These are phyloP conservation scores for Drymodes brunneopygia DNA, from an alignment of 2,113 vertebrate species.

Conservation along the genomic window DNA sequence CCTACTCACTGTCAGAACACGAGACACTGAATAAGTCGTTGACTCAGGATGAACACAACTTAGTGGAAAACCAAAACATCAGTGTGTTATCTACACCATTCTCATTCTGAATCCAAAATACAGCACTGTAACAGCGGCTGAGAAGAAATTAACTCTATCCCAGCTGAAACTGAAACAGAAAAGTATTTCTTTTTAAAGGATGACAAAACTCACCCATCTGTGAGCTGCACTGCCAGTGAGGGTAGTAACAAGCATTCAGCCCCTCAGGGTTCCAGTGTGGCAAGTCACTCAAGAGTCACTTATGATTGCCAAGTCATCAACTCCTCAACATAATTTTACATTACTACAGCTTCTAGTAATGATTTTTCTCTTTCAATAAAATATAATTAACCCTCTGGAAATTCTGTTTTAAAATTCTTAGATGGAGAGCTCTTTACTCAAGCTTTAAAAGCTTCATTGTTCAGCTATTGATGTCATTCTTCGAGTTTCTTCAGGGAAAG, in stretches of 20 bases:
- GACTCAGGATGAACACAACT: neutral
- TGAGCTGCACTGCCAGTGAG: rapidly evolving
- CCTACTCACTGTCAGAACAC: neutral
- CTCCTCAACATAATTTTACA: neutral
- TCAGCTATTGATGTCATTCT: neutral
- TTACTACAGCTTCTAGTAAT: neutral
- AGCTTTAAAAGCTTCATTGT: neutral
- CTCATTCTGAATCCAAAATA: neutral
- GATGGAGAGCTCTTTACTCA: neutral
- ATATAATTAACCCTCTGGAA: neutral
- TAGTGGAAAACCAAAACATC: neutral
- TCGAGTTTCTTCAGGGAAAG: neutral
- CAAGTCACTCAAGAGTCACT: neutral
- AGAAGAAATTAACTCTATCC: neutral
- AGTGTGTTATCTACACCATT: neutral
- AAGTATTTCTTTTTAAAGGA: neutral
- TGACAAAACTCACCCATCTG: neutral
- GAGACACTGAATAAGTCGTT: no score
- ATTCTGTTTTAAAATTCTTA: neutral
- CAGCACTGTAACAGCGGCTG: neutral
- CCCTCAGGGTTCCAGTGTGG: neutral
- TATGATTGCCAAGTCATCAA: neutral
- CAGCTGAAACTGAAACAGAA: neutral
- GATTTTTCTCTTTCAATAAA: neutral
- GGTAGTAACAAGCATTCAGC: neutral